These are phyloP conservation scores for Schizopygopsis malacanthus DNA, from an alignment of 2,797 vertebrate species.

Conservation along the genomic window DNA sequence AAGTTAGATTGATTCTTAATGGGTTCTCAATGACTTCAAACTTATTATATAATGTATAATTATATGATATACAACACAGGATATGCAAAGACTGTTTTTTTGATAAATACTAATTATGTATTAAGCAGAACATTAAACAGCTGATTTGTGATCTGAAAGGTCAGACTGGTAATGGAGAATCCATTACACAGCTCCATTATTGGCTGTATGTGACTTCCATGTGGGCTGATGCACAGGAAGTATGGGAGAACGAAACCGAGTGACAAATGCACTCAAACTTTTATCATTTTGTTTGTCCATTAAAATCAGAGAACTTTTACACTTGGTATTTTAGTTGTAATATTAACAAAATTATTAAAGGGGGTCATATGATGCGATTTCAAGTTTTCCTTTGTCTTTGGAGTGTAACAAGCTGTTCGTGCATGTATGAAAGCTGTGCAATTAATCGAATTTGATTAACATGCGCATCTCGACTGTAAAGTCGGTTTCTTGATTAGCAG, in stretches of 20 bases:
- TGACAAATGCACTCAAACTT: background rate
- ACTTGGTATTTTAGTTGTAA: background rate
- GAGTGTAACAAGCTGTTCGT: no score
- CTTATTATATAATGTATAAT: background rate
- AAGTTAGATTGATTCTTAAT: background rate
- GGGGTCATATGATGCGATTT: no score
- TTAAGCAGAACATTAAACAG: background rate
- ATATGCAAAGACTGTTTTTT: background rate
- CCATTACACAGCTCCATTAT: background rate
- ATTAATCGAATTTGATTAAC: no score
- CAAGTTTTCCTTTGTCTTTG: no score
- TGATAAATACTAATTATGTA: background rate
- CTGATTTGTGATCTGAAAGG: background rate
- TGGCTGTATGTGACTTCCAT: background rate
- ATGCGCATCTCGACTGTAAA: no score
- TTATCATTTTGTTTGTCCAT: background rate
- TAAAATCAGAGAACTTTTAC: background rate
- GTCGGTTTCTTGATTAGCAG: no score
- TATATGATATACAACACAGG: background rate
- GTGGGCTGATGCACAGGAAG: background rate
- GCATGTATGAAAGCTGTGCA: no score
- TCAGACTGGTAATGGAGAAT: conserved; percentile 25
- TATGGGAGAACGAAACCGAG: background rate
- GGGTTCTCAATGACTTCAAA: background rate
- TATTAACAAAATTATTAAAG: background rate